Evolutionary conservation across 2,797 vertebrate species (phyloP), one percentile per base, ranked within the genome.

Genomic region (Pseudomugil gertrudae): DNA sequence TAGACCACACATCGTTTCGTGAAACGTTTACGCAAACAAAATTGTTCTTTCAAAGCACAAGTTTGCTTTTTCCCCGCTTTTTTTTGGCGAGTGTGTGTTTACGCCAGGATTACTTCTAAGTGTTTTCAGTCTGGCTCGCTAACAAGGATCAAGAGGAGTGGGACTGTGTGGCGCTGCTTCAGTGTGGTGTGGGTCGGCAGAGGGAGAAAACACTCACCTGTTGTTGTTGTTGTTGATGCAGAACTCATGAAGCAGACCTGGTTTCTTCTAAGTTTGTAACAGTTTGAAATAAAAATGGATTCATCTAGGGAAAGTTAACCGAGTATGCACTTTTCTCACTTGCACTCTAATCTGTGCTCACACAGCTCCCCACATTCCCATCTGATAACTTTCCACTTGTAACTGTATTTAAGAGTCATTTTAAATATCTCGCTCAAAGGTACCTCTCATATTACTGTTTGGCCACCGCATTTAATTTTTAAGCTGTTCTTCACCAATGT

Each of bases 191-290:
- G 71, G 74, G 80, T 65, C 82, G 71, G 79, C 66, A 69, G 74
- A 53, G 79, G 78, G 79, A 89, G 87, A 30, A 89, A 89, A 89
- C 54, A 24, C 24, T 86, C 89, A 90, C 87, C 88, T 89, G 88
- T 90, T 89, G 85, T 88, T 86, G 66, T 65, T 66, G 67, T 68
- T 66, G 66, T 65, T 66, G 67, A 66, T 66, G 74, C 57, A 40
- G 48, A 85, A 81, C 55, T 82, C 74, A 74, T 59, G 62, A 21
- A 66, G 52, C 74, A 72, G 69, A 85, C 4, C 57, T 65, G 79
- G 76, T 74, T 84, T 83, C 69, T 66, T 84, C 55, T 35, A 67
- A 76, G 64, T 40, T 57, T 36, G 50, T 71, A 51, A 32, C 52
- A 51, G 53, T 75, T 67, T 38, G 14, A 45, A 69, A 62, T 38